These are phyloP conservation scores for Macrophya alboannulata DNA, from an alignment of 2,888 invertebrate species.

Conservation along the genomic window DNA sequence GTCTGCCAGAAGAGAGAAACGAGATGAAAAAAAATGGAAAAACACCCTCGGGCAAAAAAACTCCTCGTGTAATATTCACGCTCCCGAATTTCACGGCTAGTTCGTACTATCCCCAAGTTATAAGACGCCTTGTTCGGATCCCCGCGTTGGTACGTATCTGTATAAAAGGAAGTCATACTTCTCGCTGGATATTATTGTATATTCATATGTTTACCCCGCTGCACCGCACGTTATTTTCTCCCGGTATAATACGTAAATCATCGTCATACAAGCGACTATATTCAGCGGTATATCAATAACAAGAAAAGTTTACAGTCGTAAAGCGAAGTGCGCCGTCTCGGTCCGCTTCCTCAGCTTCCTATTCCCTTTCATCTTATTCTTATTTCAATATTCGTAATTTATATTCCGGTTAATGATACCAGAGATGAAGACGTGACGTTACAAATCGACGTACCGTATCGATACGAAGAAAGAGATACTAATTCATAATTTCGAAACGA, in stretches of 20 bases:
- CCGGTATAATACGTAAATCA: background rate
- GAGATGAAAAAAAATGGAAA: background rate
- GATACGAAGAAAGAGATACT: too few relatives aligned
- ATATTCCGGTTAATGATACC: background rate
- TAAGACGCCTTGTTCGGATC: too few relatives aligned
- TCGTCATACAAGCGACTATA: background rate
- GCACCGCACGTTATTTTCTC: background rate
- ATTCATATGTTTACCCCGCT: background rate
- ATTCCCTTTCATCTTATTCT: background rate
- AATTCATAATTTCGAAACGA: background rate
- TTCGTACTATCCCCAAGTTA: background rate
- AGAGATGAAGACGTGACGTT: too few relatives aligned
- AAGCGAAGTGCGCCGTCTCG: background rate
- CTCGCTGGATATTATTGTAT: background rate
- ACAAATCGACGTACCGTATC: too few relatives aligned
- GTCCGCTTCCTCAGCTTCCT: background rate
- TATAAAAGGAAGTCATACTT: background rate
- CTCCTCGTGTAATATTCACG: background rate
- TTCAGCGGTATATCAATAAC: constrained; percentile 18
- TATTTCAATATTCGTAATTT: background rate
- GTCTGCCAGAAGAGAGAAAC: background rate
- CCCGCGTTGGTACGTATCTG: too few relatives aligned
- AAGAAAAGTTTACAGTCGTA: background rate
- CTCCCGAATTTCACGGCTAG: background rate
- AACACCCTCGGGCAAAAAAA: too few relatives aligned